Evolutionary conservation across 2,888 invertebrate genomes (phyloP).

Genomic region (Panzeria rudis): DNA sequence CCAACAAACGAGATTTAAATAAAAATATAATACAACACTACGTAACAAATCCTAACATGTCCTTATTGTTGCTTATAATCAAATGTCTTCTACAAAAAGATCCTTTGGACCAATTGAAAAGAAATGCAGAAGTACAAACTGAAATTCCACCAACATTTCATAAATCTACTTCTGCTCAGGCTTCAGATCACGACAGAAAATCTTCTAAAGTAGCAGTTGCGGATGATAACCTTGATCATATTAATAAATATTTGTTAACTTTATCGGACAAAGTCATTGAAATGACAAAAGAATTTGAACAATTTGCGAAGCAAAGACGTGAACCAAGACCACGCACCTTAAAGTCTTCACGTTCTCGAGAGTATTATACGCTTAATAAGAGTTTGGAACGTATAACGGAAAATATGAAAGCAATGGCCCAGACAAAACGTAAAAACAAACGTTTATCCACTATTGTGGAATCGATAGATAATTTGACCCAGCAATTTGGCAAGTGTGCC

Average conservation of each 20-base stretch:
- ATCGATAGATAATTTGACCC: slow-evolving; percentile 76
- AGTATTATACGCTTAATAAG: slow-evolving; percentile 76
- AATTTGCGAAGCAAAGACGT: slow-evolving; percentile 67
- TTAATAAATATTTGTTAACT: slow-evolving; percentile 77
- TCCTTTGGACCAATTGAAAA: slow-evolving; percentile 39
- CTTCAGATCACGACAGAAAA: background rate
- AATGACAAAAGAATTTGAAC: slow-evolving; percentile 76
- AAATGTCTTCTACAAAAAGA: slow-evolving; percentile 68
- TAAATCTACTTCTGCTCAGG: slow-evolving; percentile 41
- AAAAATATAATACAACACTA: slow-evolving; percentile 73
- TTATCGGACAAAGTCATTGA: slow-evolving; percentile 77
- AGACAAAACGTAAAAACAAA: slow-evolving; percentile 75
- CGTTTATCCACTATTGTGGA: slow-evolving; percentile 75
- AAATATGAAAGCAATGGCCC: slow-evolving; percentile 75
- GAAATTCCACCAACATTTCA: slow-evolving; percentile 29
- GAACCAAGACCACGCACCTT: slow-evolving; percentile 46
- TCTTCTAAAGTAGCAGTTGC: slow-evolving; percentile 1
- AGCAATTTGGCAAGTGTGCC: slow-evolving; percentile 77
- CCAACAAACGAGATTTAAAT: slow-evolving; percentile 60
- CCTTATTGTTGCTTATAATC: slow-evolving; percentile 75
- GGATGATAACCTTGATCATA: slow-evolving; percentile 75
- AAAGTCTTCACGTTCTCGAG: slow-evolving; percentile 72
- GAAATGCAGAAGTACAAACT: slow-evolving; percentile 61
- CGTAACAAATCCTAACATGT: slow-evolving; percentile 64
- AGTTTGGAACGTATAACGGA: slow-evolving; percentile 77